A percentile compares a stretch with the other conserved stretches of the same genome.
Conservation (phyloP, 2,113 vertebrate species). For the Spea bombifrons region DNA sequence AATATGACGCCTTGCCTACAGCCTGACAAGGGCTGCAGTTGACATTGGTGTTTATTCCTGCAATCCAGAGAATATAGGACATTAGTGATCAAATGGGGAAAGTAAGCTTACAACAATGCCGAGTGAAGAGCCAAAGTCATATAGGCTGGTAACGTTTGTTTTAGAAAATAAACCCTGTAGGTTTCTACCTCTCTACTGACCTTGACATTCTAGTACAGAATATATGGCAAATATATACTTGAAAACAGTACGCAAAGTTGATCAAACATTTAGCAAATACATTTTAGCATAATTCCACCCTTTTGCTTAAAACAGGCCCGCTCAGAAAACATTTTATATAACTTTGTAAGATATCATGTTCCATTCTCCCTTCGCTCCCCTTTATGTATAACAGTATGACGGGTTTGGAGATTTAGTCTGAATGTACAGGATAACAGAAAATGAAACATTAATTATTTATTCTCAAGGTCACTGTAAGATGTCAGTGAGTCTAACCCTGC, state of each 20-base stretch:
- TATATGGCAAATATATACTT: not conserved
- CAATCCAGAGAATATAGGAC: no score
- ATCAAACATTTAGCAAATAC: no score
- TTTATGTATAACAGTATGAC: not conserved
- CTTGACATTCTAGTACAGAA: not conserved
- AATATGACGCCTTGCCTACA: no score
- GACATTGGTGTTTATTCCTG: no score
- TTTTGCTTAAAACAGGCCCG: not conserved
- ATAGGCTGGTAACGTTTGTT: no score
- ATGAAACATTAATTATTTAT: slow-evolving; percentile 8
- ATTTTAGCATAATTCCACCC: no score
- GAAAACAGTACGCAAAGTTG: no score
- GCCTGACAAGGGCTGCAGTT: no score
- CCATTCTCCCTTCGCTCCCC: not conserved
- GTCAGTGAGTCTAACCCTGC: not conserved
- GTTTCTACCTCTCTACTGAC: not conserved
- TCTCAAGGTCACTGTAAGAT: slow-evolving; percentile 12
- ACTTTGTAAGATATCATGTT: not conserved
- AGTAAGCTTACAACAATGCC: no score
- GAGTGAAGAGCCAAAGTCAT: no score
- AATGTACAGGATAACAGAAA: not conserved
- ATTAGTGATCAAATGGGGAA: no score
- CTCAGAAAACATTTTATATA: not conserved
- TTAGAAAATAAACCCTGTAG: not conserved
- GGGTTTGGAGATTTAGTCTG: not conserved